phyloP scores from a whole-genome alignment of 2,888 invertebrate species.

The Bruchidius siliquastri region DNA sequence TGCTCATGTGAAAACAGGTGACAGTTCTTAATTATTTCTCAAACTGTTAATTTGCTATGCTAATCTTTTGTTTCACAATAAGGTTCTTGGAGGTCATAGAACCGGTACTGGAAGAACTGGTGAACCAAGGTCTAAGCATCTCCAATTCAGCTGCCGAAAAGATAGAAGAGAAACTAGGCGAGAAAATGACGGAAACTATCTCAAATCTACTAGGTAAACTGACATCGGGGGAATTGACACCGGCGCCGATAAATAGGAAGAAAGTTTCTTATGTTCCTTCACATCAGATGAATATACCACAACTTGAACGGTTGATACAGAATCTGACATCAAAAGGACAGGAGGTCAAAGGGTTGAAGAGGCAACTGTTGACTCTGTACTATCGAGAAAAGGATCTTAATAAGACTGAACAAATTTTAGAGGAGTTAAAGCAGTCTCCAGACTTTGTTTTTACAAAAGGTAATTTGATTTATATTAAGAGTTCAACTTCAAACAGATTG shows the following conservation, averaged over 20 bases:
- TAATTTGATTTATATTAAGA: background rate
- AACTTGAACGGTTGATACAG: slow-evolving; percentile 56
- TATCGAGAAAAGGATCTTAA: slow-evolving; percentile 60
- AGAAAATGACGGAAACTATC: slow-evolving; percentile 60
- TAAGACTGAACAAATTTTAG: slow-evolving; percentile 54
- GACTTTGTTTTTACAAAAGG: slow-evolving; percentile 57
- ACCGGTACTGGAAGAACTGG: slow-evolving; percentile 52
- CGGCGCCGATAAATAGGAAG: slow-evolving; percentile 41
- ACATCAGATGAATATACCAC: slow-evolving; percentile 48
- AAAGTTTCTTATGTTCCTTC: slow-evolving; percentile 42
- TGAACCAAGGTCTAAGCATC: slow-evolving; percentile 64
- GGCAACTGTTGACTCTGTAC: slow-evolving; percentile 58
- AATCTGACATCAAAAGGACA: slow-evolving; percentile 56
- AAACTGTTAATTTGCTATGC: too few species aligned
- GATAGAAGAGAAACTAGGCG: slow-evolving; percentile 61
- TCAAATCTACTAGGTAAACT: slow-evolving; percentile 60
- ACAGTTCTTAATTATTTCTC: too few species aligned
- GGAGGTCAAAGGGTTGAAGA: slow-evolving; percentile 56
- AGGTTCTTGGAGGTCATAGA: slow-evolving; percentile 49
- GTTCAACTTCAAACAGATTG: too few species aligned
- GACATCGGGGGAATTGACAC: slow-evolving; percentile 60
- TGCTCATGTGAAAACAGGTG: too few species aligned
- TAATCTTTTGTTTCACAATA: too few species aligned
- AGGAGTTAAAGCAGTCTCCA: slow-evolving; percentile 54
- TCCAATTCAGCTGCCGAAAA: slow-evolving; percentile 57